Percentiles rank a stretch among this genome's conserved stretches.
phyloP scores from a whole-genome alignment of 1,140 invertebrate species.

The Temnothorax curvispinosus region DNA sequence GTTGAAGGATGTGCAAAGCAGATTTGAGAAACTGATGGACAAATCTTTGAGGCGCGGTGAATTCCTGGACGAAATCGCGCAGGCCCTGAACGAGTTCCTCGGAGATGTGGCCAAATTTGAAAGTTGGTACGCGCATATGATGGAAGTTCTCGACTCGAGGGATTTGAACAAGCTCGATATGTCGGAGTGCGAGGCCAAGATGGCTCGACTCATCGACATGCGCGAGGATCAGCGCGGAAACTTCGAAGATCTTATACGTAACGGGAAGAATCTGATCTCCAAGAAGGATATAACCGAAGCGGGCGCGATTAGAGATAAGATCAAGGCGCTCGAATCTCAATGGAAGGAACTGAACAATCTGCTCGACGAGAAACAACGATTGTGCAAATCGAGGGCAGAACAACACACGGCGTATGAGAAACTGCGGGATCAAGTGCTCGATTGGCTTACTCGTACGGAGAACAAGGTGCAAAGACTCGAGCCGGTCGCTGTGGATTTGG shows the following conservation, averaged over 20 bases:
- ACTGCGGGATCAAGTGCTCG: constrained; percentile 92
- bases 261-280: constrained; percentile 93
- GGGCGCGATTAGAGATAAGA: constrained; percentile 92
- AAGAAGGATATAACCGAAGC: constrained; percentile 97
- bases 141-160: constrained; percentile 91
- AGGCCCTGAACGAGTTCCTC: constrained; percentile 90
- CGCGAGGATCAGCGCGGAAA: constrained; percentile 87
- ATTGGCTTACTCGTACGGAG: constrained; percentile 95
- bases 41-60: constrained; percentile 92
- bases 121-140: constrained; percentile 90
- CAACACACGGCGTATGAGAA: constrained; percentile 94
- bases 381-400: constrained; percentile 93
- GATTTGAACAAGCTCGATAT: constrained; percentile 89
- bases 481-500: constrained; percentile 94
- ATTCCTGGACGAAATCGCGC: constrained; percentile 93
- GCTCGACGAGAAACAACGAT: constrained; percentile 93
- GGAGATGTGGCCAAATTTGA: constrained; percentile 90
- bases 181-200: constrained; percentile 89
- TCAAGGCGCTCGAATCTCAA: constrained; percentile 94
- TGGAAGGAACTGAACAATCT: constrained; percentile 94
- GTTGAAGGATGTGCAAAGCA: constrained; percentile 92
- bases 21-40: constrained; percentile 94
- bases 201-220: constrained; percentile 86
- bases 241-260: constrained; percentile 92
- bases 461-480: constrained; percentile 90